phyloP scores from a whole-genome alignment of 1,140 invertebrate genomes.

The Spodoptera litura region DNA sequence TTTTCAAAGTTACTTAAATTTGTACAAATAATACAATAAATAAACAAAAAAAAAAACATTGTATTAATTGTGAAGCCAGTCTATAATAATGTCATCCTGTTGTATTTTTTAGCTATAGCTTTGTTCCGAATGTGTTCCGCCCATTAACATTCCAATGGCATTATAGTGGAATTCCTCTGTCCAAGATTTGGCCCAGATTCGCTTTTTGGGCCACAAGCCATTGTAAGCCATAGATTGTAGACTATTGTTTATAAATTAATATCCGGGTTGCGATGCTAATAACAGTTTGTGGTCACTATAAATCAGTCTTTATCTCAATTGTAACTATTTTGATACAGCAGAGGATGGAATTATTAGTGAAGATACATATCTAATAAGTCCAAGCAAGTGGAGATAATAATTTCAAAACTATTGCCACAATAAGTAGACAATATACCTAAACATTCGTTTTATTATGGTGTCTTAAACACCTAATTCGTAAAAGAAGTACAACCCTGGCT shows the following conservation, averaged over 20 bases:
- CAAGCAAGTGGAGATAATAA: too few species aligned
- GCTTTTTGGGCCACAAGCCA: constrained; percentile 47
- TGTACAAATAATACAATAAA: too few species aligned
- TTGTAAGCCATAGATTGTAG: constrained; percentile 43
- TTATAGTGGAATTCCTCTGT: constrained; percentile 51
- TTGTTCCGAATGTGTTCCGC: constrained; percentile 43
- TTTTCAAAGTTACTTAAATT: too few species aligned
- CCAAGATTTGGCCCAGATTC: constrained; percentile 51
- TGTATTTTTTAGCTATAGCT: constrained; percentile 46
- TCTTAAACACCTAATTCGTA: too few species aligned
- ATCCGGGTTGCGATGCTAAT: constrained; percentile 40
- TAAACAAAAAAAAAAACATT: too few species aligned
- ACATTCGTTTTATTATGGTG: too few species aligned
- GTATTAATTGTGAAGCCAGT: too few species aligned
- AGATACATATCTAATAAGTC: neutral
- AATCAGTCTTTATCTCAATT: constrained; percentile 41
- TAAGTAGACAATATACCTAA: too few species aligned
- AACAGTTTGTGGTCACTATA: constrained; percentile 37
- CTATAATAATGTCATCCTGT: neutral
- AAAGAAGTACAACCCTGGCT: too few species aligned
- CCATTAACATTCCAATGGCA: constrained; percentile 54
- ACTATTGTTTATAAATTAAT: constrained; percentile 55
- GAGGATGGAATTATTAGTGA: constrained; percentile 4
- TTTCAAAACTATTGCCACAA: too few species aligned
- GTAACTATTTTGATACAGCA: constrained; percentile 17